Evolutionary conservation across 2,113 vertebrate genomes (phyloP).

Genomic region (Sphaerodactylus townsendi): DNA sequence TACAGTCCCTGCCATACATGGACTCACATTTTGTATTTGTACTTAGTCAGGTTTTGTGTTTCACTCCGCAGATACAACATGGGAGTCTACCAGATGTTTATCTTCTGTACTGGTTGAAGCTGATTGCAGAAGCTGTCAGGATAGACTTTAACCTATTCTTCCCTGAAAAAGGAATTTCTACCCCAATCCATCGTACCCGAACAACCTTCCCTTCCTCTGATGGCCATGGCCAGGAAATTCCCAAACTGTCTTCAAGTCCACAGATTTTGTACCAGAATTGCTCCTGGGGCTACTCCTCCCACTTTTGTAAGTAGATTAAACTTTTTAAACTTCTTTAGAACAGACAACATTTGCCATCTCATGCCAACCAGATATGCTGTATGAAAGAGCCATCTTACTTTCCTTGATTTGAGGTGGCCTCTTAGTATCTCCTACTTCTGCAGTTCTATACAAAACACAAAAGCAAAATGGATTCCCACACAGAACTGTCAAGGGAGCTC

Average conservation of each 20-base stretch:
- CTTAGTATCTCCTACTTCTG: background rate
- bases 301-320: background rate
- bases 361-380: background rate
- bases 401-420: too few species aligned
- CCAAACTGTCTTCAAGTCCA: background rate
- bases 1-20: conserved; percentile 19
- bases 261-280: background rate
- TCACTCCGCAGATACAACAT: background rate
- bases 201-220: background rate
- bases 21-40: background rate
- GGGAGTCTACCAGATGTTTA: background rate
- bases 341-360: background rate
- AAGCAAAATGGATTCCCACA: background rate
- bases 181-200: background rate
- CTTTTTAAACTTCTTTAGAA: background rate
- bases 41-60: background rate
- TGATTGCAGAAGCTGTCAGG: background rate
- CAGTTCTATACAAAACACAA: background rate
- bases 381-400: background rate
- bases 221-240: background rate
- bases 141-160: background rate
- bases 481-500: background rate
- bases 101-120: background rate
- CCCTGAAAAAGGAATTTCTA: too few species aligned
- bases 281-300: background rate